These are phyloP conservation scores for Fistularia tabacaria DNA, from an alignment of 2,797 vertebrate species.

Conservation along the genomic window DNA sequence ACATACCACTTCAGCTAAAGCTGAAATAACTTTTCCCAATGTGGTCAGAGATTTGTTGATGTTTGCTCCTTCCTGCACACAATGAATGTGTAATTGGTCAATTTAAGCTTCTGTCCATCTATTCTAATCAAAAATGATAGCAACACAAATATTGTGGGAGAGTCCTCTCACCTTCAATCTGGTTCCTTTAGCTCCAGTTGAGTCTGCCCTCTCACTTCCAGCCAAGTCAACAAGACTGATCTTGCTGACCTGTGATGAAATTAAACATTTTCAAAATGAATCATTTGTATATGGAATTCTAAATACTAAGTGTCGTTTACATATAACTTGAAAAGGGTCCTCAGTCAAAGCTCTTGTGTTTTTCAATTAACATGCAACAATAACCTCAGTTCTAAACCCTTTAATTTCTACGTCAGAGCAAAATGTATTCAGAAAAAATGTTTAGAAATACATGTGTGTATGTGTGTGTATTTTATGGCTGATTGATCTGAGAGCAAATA, in stretches of 20 bases:
- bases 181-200: slow-evolving; percentile 96
- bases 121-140: not conserved
- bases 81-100: not conserved
- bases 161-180: slow-evolving; percentile 86
- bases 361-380: no score
- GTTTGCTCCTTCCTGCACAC: slow-evolving; percentile 90
- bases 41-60: slow-evolving; percentile 99
- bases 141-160: no score
- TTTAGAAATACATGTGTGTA: no score
- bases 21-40: slow-evolving; percentile 96
- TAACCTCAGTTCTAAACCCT: no score
- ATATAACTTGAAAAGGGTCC: no score
- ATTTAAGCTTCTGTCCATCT: not conserved
- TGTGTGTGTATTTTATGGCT: no score
- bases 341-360: no score
- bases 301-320: no score
- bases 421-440: no score
- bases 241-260: slow-evolving; percentile 87
- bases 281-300: not conserved
- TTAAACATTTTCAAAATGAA: slow-evolving; percentile 7
- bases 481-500: not conserved
- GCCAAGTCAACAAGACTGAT: slow-evolving; percentile 97
- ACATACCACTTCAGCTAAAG: slow-evolving; percentile 89
- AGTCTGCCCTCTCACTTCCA: slow-evolving; percentile 94
- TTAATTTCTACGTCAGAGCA: no score